Evolutionary conservation across 1,140 invertebrate species (phyloP), one percentile per base, ranked within the genome.

Genomic region (Spodoptera frugiperda): DNA sequence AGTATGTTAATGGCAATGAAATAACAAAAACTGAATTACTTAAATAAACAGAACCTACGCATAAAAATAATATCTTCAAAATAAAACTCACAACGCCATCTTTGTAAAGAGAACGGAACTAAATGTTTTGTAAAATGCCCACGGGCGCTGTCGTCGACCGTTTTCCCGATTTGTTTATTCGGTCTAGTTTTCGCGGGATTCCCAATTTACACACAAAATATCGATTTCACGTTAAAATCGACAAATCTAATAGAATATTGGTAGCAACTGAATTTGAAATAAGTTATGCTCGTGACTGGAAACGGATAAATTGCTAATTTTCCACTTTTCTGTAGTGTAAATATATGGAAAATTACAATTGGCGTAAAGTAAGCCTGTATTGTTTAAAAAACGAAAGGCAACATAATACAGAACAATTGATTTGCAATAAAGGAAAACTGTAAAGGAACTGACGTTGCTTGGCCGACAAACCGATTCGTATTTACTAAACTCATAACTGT

Each of bases 61-160:
- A 39, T 10, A 0, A 49, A 0, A 33, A n/a, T n/a, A 0, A 17
- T 57, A 55, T 30, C 6, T 39, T 57, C 12, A 53, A 57, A 61
- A 61, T 30, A 25, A 39, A 51, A 44, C 48, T 54, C 44, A 12
- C 77, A 78, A 2, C 78, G 83, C 80, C 83, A 88, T 85, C 85
- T 88, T 78, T 80, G 19, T 44, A 6, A 25, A 5, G 76, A n/a
- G 2, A 15, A 33, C 0, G 2, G 78, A 88, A 88, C 82, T 81
- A 85, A 70, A 76, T 59, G 81, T 80, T 84, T 73, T 55, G 17
- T 10, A 30, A 70, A 77, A 25, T 48, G 51, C 15, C 53, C 79
- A 70, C 57, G 61, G 30, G 84, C 82, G 86, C 84, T 84, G 76
- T 25, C 59, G 63, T 79, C 68, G 76, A 39, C 33, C 1, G 6